A percentile compares a stretch with the other conserved stretches of the same genome.
Conservation (phyloP, 2,888 invertebrate genomes). For the Operophtera brumata region DNA sequence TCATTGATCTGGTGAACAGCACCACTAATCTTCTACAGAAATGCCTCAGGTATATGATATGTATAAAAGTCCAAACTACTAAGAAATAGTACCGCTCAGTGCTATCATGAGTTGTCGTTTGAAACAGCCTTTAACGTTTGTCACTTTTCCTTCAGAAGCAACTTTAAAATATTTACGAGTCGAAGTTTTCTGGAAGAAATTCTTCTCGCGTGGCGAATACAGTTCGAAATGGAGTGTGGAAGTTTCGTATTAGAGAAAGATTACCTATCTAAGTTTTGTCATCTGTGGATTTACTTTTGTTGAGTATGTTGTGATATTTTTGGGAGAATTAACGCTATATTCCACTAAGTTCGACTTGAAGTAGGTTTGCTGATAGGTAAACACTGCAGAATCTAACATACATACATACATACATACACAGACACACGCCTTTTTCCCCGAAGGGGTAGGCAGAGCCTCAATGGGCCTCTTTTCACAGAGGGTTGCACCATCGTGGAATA, state of each 20-base stretch:
- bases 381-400: no score
- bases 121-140: slow-evolving; percentile 59
- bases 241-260: slow-evolving; percentile 51
- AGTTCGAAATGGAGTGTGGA: slow-evolving; percentile 62
- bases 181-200: slow-evolving; percentile 63
- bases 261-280: slow-evolving; percentile 34
- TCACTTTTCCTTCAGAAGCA: slow-evolving; percentile 72
- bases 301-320: slow-evolving; percentile 15
- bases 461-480: no score
- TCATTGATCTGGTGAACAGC: no score
- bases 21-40: no score
- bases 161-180: slow-evolving; percentile 80
- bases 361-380: no score
- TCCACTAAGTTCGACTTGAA: not conserved
- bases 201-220: slow-evolving; percentile 57
- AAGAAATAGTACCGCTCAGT: not conserved
- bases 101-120: slow-evolving; percentile 3
- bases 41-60: no score
- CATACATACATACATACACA: no score
- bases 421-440: no score
- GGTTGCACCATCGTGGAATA: no score
- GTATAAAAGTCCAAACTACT: no score
- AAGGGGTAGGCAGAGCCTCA: no score
- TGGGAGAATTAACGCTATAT: slow-evolving; percentile 1
- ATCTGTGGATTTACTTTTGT: slow-evolving; percentile 31